These are phyloP conservation scores for Chironomus riparius DNA, from an alignment of 2,888 invertebrate species.

Conservation along the genomic window DNA sequence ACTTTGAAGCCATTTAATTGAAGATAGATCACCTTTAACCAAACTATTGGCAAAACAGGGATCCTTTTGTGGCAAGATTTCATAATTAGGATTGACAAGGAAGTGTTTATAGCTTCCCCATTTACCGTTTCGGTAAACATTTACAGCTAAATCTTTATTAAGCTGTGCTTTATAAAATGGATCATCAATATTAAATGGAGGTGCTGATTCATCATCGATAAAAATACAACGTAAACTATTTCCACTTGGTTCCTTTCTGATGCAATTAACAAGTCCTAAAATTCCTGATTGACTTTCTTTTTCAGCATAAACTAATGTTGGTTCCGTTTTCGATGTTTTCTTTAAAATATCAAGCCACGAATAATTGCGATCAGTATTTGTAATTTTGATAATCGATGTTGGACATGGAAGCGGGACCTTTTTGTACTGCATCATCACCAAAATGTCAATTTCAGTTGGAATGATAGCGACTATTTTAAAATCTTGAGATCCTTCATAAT, in stretches of 20 bases:
- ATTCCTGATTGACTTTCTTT: slow-evolving; percentile 66
- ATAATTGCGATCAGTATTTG: slow-evolving; percentile 33
- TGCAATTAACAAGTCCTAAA: slow-evolving; percentile 77
- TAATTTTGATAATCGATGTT: slow-evolving; percentile 32
- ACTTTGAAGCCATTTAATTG: slow-evolving; percentile 76
- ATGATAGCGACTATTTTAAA: slow-evolving; percentile 35
- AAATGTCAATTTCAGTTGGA: slow-evolving; percentile 34
- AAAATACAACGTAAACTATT: slow-evolving; percentile 52
- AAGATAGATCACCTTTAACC: slow-evolving; percentile 79
- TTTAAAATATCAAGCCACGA: slow-evolving; percentile 38
- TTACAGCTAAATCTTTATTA: slow-evolving; percentile 65
- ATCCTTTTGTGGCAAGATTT: slow-evolving; percentile 42
- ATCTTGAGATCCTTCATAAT: slow-evolving; percentile 31
- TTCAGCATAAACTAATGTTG: slow-evolving; percentile 55
- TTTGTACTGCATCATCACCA: slow-evolving; percentile 35
- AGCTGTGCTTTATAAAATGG: slow-evolving; percentile 58
- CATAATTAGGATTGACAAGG: slow-evolving; percentile 46
- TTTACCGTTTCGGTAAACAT: slow-evolving; percentile 49
- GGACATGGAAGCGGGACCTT: neutral
- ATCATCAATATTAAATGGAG: slow-evolving; percentile 53
- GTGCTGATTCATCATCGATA: slow-evolving; percentile 54
- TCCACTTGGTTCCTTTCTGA: too few species aligned
- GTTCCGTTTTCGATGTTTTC: slow-evolving; percentile 31
- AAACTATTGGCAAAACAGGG: slow-evolving; percentile 71
- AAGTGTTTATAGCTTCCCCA: slow-evolving; percentile 79